Conservation (phyloP, 2,113 vertebrate genomes). For the Trochalopteron elliotii region DNA sequence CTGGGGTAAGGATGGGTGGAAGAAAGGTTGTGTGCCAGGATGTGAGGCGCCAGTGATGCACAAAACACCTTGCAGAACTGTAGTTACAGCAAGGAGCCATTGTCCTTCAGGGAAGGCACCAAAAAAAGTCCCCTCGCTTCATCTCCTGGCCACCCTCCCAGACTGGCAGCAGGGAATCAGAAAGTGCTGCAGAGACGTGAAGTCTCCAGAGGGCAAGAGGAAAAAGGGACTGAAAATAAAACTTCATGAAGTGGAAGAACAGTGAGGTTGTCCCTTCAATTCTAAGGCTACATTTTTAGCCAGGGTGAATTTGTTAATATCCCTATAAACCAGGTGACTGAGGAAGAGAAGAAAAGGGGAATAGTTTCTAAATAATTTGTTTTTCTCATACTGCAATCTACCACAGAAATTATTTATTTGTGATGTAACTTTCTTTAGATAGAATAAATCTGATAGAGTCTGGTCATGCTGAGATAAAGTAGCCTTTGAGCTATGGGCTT, state of each 20-base stretch:
- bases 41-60: neutral
- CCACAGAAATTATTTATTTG: neutral
- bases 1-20: neutral
- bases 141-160: neutral
- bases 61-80: neutral
- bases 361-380: neutral
- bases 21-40: neutral
- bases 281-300: neutral
- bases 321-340: neutral
- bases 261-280: neutral
- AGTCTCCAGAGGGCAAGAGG: neutral
- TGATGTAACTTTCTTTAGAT: neutral
- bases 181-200: neutral
- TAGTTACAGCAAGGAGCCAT: neutral
- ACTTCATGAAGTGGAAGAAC: neutral
- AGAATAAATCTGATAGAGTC: conserved; percentile 4
- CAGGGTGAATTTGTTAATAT: neutral
- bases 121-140: fast-evolving
- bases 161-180: neutral
- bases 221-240: neutral
- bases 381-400: neutral
- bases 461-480: neutral
- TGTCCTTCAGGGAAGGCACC: neutral
- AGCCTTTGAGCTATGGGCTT: neutral
- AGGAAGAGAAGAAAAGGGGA: neutral